A percentile compares a stretch with the other conserved stretches of the same genome.
Conservation (phyloP, 2,888 invertebrate species). For the Drosophila mercatorum region DNA sequence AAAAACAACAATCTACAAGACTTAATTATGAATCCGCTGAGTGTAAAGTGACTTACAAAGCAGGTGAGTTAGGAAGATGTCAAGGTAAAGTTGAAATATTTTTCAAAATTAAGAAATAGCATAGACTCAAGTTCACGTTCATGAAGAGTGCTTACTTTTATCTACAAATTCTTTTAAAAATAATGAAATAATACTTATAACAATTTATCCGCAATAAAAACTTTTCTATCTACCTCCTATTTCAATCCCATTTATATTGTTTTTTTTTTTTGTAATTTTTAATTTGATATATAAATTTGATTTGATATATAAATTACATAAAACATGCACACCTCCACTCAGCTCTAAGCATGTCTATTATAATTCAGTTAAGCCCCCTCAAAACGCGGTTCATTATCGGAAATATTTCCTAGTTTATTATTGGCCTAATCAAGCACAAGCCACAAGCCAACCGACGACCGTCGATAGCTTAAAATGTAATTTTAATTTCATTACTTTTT, state of each 20-base stretch:
- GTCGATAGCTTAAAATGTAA: conserved; percentile 17
- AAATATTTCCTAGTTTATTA: conserved; percentile 29
- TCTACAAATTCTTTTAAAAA: too few relatives aligned
- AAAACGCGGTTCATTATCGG: conserved; percentile 5
- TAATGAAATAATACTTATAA: too few relatives aligned
- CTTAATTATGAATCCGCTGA: neutral
- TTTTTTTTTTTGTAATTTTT: neutral
- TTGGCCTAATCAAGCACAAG: conserved; percentile 31
- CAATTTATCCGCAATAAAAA: neutral
- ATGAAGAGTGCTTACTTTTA: too few relatives aligned
- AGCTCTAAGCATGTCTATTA: neutral
- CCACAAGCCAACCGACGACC: neutral
- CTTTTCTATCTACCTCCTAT: too few relatives aligned
- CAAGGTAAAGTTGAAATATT: neutral
- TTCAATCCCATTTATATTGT: neutral
- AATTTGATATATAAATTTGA: neutral
- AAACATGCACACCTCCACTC: neutral
- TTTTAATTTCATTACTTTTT: neutral
- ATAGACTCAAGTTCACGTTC: too few relatives aligned
- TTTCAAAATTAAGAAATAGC: neutral
- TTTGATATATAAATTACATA: neutral
- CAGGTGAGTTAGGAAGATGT: neutral
- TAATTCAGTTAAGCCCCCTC: neutral
- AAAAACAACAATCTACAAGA: neutral
- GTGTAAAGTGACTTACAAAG: neutral